Evolutionary conservation across 2,888 invertebrate genomes (phyloP).

Genomic region (Cataglyphis cursor): DNA sequence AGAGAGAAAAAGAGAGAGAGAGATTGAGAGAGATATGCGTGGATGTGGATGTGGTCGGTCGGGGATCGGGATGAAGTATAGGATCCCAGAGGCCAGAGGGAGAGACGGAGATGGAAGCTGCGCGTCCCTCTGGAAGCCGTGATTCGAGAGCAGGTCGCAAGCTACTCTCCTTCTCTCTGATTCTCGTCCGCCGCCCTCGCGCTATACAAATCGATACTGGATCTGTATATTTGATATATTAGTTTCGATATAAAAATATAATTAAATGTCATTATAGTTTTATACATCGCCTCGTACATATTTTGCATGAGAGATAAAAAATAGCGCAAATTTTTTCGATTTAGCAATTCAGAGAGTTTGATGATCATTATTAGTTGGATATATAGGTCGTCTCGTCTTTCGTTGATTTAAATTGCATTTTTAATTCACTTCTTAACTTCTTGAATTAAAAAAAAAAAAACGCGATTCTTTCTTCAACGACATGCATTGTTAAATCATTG

Average conservation of each 20-base stretch:
- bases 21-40: slow-evolving; percentile 32
- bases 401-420: neutral
- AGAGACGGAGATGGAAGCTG: slow-evolving; percentile 52
- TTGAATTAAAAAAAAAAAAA: no score
- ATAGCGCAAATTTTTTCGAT: neutral
- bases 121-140: slow-evolving; percentile 33
- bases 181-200: slow-evolving; percentile 24
- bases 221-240: slow-evolving; percentile 11
- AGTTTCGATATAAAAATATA: neutral
- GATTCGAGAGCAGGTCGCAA: slow-evolving; percentile 47
- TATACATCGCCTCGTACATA: neutral
- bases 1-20: slow-evolving; percentile 37
- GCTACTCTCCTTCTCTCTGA: slow-evolving; percentile 9
- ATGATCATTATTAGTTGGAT: neutral
- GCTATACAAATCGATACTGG: neutral
- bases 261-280: neutral
- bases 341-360: neutral
- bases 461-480: neutral
- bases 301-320: neutral
- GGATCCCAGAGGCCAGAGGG: slow-evolving; percentile 8
- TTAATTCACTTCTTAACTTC: neutral
- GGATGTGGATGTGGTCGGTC: slow-evolving; percentile 40
- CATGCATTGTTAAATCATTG: neutral
- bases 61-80: slow-evolving; percentile 34
- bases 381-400: neutral